Base-by-base conservation (phyloP, 1,140 invertebrate genomes). In the Panagrolaimus sp. region DNA sequence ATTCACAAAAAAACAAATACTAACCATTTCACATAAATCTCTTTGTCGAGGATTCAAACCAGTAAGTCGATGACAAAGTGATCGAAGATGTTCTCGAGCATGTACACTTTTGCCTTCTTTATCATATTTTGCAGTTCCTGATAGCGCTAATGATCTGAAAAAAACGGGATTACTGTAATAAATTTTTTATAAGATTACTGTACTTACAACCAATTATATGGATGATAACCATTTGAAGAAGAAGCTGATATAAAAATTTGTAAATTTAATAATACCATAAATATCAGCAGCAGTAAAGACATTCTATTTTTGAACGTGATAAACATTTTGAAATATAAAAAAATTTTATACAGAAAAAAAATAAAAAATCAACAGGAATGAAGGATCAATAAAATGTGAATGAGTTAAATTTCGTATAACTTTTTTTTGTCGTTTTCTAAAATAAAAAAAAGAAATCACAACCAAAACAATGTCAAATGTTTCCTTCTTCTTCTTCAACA, bases 161-260 rank as follows among this genome's bases (percentile, higher is more conserved):
- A 21, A 28, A 2, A 12, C 2, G 32, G 7, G 7, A 38, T n/a
- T n/a, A n/a, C n/a, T 38, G 32, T 7, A 58, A 58, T n/a, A 58
- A 52, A 12, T 1, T 58, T 21, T 28, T 12, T 28, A 58, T 12
- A 12, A 52, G 17, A 17, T 12, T 58, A 58, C 14, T n/a, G 52
- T 58, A 58, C 52, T 58, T 58, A 58, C 52, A 58, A 28, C 52
- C 52, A 58, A 24, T 58, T 58, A 28, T 58, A 58, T 21, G 52
- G 52, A 58, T 58, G 28, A 12, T 58, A 21, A 5, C 17, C 21
- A 58, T 58, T 26, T 28, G 52, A 21, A 4, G 26, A 52, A 52
- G n/a, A 21, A 4, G n/a, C 52, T 12, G 52, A 58, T 58, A 58
- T 26, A 21, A 58, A 12, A 17, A 21, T 28, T 26, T 58, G 28